These are phyloP conservation scores for Trachemys scripta DNA, from an alignment of 2,113 vertebrate genomes.

Conservation along the genomic window DNA sequence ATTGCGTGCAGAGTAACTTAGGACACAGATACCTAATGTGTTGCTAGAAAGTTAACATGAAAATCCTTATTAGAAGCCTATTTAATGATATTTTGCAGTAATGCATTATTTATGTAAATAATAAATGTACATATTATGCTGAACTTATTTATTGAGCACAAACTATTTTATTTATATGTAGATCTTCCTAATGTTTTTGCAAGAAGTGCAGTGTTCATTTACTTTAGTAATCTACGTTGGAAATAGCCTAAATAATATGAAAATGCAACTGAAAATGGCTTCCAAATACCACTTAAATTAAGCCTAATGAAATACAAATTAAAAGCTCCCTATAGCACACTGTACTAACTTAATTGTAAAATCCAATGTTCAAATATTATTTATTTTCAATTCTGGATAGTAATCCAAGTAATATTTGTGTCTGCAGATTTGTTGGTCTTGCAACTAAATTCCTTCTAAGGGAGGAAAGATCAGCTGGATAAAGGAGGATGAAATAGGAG, in stretches of 20 bases:
- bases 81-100: not conserved
- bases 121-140: not conserved
- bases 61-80: not conserved
- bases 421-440: not conserved
- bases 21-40: not conserved
- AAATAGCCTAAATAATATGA: slow-evolving; percentile 27
- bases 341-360: slow-evolving; percentile 1
- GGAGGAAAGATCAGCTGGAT: not conserved
- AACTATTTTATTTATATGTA: not conserved
- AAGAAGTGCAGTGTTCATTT: not conserved
- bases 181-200: slow-evolving; percentile 13
- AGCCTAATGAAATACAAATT: slow-evolving; percentile 35
- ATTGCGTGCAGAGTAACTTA: not conserved
- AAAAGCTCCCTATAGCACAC: not conserved
- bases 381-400: not conserved
- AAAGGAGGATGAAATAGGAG: not conserved
- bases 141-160: not conserved
- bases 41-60: not conserved
- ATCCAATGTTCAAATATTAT: not conserved
- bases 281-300: slow-evolving; percentile 30
- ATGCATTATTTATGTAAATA: not conserved
- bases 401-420: not conserved
- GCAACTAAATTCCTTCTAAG: not conserved
- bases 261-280: slow-evolving; percentile 34
- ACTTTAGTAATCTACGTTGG: not conserved